Base-by-base conservation (phyloP, 2,888 invertebrate genomes). In the Tanypteryx hageni region DNA sequence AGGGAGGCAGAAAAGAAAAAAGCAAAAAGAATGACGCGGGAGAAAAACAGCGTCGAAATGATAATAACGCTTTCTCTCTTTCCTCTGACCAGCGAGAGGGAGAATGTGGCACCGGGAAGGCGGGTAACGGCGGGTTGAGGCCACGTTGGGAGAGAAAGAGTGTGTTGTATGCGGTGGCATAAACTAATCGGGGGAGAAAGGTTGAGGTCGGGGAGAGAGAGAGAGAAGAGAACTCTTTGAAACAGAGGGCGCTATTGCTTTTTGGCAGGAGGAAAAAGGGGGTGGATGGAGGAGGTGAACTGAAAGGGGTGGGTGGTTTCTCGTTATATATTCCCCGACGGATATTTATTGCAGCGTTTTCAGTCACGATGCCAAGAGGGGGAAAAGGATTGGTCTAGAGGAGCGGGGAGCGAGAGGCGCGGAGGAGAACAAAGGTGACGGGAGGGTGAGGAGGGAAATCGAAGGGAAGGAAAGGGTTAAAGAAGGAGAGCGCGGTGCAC, bases 291-390 rank as follows among this genome's bases (percentile, higher is more conserved):
- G 64, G 44, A 44, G 8, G 14, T 18, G 18, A 18, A 13, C 9
- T 44, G 31, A 61, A 56, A 89, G 89, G 44, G 64, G 31, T 27
- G 76, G 64, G 61, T 68, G 89, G 44, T 89, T 64, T 56, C 89
- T 31, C 89, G 22, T 27, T 59, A 31, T 58, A 61, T 27, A 86
- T 89, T 68, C 64, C 89, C 89, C 68, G 16, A n/a, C 44, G 56
- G 64, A 44, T 89, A 89, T 89, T 89, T 68, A 89, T 89, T 89
- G 89, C 89, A 44, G 64, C 89, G 44, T 89, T 89, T 89, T 18
- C 89, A 89, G 89, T 89, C 89, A 89, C 18, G 56, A 86, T 86
- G 31, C 27, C 86, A 61, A 64, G 86, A 86, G 61, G 27, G 61
- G 44, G 13, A 61, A 61, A 13, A 16, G 31, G 31, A 7, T 61